Evolutionary conservation across 2,113 vertebrate genomes (phyloP).

Genomic region (Acinonyx jubatus): DNA sequence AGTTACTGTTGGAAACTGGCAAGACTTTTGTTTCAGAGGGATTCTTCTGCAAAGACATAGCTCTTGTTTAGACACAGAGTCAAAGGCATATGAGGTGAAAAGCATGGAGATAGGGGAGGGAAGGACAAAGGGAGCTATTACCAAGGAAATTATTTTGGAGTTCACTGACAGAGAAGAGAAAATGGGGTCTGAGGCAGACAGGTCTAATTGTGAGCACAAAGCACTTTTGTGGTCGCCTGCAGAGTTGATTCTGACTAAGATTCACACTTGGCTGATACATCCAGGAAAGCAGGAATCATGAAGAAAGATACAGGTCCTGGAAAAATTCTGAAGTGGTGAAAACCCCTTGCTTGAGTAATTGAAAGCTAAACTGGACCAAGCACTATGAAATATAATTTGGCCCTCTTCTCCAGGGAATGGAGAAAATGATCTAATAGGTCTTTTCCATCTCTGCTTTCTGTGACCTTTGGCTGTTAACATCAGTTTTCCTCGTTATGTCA

Average conservation of each 20-base stretch:
- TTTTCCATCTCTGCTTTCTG: slow-evolving; percentile 55
- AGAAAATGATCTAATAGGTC: slow-evolving; percentile 58
- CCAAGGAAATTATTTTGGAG: background rate
- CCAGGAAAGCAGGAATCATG: background rate
- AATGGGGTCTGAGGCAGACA: background rate
- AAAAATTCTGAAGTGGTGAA: slow-evolving; percentile 33
- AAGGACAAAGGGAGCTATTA: background rate
- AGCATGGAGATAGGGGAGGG: background rate
- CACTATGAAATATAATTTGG: slow-evolving; percentile 58
- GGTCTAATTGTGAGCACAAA: background rate
- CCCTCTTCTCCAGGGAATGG: slow-evolving; percentile 53
- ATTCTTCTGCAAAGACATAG: background rate
- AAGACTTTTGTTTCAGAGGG: background rate
- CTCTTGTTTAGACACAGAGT: background rate
- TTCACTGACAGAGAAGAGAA: slow-evolving; percentile 36
- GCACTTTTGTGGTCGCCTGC: background rate
- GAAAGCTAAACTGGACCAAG: slow-evolving; percentile 67
- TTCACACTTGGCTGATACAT: background rate
- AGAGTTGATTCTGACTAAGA: slow-evolving; percentile 22
- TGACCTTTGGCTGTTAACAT: slow-evolving; percentile 64
- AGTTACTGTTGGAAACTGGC: background rate
- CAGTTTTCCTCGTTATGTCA: slow-evolving; percentile 58
- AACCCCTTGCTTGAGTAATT: slow-evolving; percentile 60
- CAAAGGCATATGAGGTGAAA: background rate
- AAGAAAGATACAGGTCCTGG: slow-evolving; percentile 4